Conservation (phyloP, 1,140 invertebrate genomes). For the Idris sp. region DNA sequence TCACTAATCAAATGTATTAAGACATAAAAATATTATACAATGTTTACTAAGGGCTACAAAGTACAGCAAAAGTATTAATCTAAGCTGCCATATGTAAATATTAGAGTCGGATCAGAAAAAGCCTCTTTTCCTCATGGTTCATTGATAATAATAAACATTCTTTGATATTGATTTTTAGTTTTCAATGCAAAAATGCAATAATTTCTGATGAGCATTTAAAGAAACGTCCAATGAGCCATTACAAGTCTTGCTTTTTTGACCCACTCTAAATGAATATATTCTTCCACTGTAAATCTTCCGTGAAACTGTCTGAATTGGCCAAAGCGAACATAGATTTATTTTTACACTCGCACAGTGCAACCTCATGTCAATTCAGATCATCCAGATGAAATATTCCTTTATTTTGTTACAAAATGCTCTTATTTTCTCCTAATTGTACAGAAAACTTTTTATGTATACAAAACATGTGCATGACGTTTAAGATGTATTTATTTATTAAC, state of each 20-base stretch:
- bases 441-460: slow-evolving; percentile 52
- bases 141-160: too few relatives aligned
- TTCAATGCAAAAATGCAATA: too few relatives aligned
- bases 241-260: too few relatives aligned
- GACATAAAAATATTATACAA: too few relatives aligned
- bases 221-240: too few relatives aligned
- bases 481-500: slow-evolving; percentile 45
- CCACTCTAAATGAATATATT: too few relatives aligned
- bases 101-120: too few relatives aligned
- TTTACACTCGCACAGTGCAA: slow-evolving; percentile 46
- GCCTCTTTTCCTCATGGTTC: too few relatives aligned
- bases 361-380: slow-evolving; percentile 49
- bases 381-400: slow-evolving; percentile 38
- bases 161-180: too few relatives aligned
- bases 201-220: too few relatives aligned
- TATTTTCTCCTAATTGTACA: slow-evolving; percentile 32
- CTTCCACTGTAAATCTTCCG: slow-evolving; percentile 40
- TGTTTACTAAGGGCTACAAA: too few relatives aligned
- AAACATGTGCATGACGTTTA: slow-evolving; percentile 37
- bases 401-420: slow-evolving; percentile 53
- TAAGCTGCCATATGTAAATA: slow-evolving; percentile 43
- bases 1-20: slow-evolving; percentile 6
- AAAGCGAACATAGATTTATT: slow-evolving; percentile 41
- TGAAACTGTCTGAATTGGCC: slow-evolving; percentile 38
- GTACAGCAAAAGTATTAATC: slow-evolving; percentile 41